Evolutionary conservation across 2,113 vertebrate genomes (phyloP).

Genomic region (Vimba vimba): DNA sequence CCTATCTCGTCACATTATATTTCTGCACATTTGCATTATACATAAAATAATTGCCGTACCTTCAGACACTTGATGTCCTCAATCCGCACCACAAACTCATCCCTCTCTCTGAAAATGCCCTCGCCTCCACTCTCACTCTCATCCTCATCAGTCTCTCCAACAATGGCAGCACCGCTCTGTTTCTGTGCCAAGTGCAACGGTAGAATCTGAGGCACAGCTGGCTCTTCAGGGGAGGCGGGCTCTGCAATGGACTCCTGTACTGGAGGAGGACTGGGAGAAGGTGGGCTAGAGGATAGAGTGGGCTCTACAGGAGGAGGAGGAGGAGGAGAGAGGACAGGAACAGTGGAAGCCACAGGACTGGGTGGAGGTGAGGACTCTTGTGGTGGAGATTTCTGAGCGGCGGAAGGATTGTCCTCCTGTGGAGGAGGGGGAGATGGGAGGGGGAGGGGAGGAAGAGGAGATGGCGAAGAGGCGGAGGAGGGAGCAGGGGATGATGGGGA

Average conservation of each 20-base stretch:
- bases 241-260: conserved; percentile 69
- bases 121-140: conserved; percentile 89
- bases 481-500: conserved; percentile 67
- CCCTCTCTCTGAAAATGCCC: conserved; percentile 90
- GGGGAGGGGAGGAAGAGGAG: conserved; percentile 60
- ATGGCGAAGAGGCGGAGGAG: conserved; percentile 60
- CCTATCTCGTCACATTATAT: background rate
- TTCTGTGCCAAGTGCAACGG: conserved; percentile 90
- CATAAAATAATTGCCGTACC: background rate
- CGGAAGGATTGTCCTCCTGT: conserved; percentile 68
- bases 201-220: conserved; percentile 73
- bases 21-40: background rate
- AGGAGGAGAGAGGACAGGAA: conserved; percentile 54
- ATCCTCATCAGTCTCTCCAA: conserved; percentile 89
- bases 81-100: conserved; percentile 90
- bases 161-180: conserved; percentile 88
- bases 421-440: conserved; percentile 56
- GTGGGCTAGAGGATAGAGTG: background rate
- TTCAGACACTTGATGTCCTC: conserved; percentile 87
- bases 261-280: conserved; percentile 57
- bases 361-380: conserved; percentile 54
- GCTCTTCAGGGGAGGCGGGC: conserved; percentile 72
- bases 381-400: conserved; percentile 46
- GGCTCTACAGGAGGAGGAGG: conserved; percentile 59
- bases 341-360: conserved; percentile 39